phyloP scores from a whole-genome alignment of 2,113 vertebrate species.

The Corydoras sp. region DNA sequence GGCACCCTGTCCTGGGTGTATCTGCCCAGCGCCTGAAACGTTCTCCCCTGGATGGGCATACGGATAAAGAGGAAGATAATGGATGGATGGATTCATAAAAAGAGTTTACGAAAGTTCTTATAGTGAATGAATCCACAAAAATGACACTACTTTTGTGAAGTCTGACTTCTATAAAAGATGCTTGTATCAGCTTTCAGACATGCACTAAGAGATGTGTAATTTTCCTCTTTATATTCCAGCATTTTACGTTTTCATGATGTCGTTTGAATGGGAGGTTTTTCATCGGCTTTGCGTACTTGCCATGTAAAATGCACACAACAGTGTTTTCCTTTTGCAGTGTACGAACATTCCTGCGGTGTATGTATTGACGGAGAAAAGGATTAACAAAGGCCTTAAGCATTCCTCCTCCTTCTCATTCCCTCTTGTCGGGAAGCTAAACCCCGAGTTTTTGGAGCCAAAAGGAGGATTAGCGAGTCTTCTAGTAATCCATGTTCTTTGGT shows the following conservation, averaged over 20 bases:
- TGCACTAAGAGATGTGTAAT: too few species aligned
- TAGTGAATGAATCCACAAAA: too few species aligned
- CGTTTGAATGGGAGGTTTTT: background rate
- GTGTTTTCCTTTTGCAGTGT: slow-evolving; percentile 52
- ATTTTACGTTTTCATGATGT: background rate
- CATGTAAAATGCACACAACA: slow-evolving; percentile 29
- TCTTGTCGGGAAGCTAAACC: slow-evolving; percentile 14
- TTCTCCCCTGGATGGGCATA: too few species aligned
- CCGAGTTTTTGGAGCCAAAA: slow-evolving; percentile 17
- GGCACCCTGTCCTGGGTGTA: too few species aligned
- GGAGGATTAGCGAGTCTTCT: slow-evolving; percentile 34
- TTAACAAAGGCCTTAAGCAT: slow-evolving; percentile 43
- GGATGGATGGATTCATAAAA: too few species aligned
- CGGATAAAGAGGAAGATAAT: too few species aligned
- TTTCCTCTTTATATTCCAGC: too few species aligned
- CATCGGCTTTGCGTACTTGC: background rate
- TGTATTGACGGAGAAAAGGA: slow-evolving; percentile 33
- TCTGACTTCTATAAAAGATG: too few species aligned
- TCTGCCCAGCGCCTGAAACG: too few species aligned
- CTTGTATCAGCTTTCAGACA: too few species aligned
- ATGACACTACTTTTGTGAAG: too few species aligned
- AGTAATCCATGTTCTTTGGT: slow-evolving; percentile 37
- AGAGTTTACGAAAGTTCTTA: too few species aligned
- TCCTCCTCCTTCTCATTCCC: slow-evolving; percentile 10
- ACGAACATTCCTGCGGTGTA: slow-evolving; percentile 48